Evolutionary conservation across 2,113 vertebrate genomes (phyloP), one percentile per base, ranked within the genome.

Genomic region (Ifrita kowaldi): DNA sequence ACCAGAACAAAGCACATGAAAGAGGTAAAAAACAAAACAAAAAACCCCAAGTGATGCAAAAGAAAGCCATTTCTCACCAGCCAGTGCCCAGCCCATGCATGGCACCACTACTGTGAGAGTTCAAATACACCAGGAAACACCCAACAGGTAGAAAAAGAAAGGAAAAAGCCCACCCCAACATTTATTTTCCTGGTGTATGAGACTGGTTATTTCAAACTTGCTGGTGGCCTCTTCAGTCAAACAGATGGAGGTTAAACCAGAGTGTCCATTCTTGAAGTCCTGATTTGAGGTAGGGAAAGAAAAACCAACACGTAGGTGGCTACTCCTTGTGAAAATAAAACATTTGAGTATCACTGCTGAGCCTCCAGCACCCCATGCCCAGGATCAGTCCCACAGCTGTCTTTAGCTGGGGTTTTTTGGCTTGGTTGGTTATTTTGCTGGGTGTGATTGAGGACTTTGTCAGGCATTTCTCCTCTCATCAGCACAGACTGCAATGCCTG

Each of bases 151-250:
- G 22, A 30, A 55, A 53, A 57, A 64, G 5, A 19, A 50, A 71
- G 18, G 32, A 13, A 50, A 70, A 59, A 39, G 5, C 9, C 10
- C 16, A 23, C 7, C 13, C 7, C 16, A 53, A 10, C 21, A 18
- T 42, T 49, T 46, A 2, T 77, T 56, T 69, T 49, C n/a, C 46
- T 65, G 7, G 11, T 73, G 16, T 27, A 9, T 42, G 11, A 44
- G 15, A n/a, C 30, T 68, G 32, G 14, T 60, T 47, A 7, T 46
- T 87, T 62, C 37, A 74, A n/a, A n/a, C 32, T 65, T 0, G 0
- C 7, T 65, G 37, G 26, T 7, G 7, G 32, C 14, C 27, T 76
- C 28, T 13, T 89, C 16, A n/a, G 28, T n/a, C 20, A 47, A 52
- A 74, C 9, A 64, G 14, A 27, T 64, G 44, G 39, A 52, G 6